A percentile compares a stretch with the other conserved stretches of the same genome.
These are phyloP conservation scores for Mesocricetus auratus DNA, from an alignment of 2,113 vertebrate species.

Conservation along the genomic window DNA sequence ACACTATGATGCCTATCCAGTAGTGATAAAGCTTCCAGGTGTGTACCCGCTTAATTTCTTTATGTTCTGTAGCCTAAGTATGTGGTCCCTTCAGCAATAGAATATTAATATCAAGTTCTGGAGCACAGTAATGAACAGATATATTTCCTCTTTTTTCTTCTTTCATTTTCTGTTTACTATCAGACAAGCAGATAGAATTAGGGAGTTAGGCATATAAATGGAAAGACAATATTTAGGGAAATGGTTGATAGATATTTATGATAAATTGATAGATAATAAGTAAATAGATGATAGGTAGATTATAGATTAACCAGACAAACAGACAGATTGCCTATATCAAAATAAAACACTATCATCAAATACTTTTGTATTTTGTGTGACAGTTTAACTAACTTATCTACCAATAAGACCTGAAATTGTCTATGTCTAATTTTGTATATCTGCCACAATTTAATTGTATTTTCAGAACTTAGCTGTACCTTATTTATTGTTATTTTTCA, in stretches of 20 bases:
- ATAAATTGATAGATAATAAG: background rate
- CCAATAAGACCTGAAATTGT: background rate
- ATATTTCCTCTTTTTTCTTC: background rate
- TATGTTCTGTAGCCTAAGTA: background rate
- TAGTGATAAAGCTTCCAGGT: background rate
- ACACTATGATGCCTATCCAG: background rate
- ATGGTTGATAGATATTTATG: background rate
- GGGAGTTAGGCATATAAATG: background rate
- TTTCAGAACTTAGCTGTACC: background rate
- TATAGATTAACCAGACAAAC: background rate
- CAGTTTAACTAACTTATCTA: slow-evolving; percentile 23
- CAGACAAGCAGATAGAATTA: background rate
- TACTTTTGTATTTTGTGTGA: background rate
- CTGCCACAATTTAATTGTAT: slow-evolving; percentile 50
- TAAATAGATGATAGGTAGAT: no score
- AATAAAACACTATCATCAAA: background rate
- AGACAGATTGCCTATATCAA: background rate
- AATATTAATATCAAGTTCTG: background rate
- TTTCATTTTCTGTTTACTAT: background rate
- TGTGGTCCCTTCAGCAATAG: background rate
- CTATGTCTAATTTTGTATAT: rapidly evolving
- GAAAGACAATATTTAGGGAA: background rate
- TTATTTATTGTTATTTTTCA: slow-evolving; percentile 48
- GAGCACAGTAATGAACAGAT: background rate
- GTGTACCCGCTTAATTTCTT: background rate